Base-by-base conservation (phyloP, 1,140 invertebrate species). In the Penaeus indicus region DNA sequence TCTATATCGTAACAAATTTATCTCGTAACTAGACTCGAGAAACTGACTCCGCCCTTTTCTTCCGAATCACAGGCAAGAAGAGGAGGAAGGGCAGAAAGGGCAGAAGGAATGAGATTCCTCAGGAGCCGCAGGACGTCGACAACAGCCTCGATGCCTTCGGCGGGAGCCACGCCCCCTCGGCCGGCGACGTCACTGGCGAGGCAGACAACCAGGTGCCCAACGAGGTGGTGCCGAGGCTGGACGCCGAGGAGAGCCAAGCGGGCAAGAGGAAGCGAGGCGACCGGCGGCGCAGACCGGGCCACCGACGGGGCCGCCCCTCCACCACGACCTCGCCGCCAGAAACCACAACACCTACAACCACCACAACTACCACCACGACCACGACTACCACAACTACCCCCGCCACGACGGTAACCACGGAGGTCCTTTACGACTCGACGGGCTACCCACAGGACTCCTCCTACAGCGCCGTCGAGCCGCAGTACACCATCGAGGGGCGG, bases 401-500 rank as follows among this genome's bases (percentile, higher is more conserved):
- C 21, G 25, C 80, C 1, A 64, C 87, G 21, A 78, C 38, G 10
- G 72, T 62, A 1, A 84, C 81, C 10, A 84, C 80, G 8, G 82
- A 83, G 16, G 69, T 63, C 38, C 61, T 77, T 1, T 32, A 64
- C 1, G 72, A 78, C 18, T 64, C 72, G 0, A 78, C 72, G 0
- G 81, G 81, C 27, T 78, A 88, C 27, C 87, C 87, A 0, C 82
- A 84, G 60, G 75, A 83, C n/a, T 84, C 87, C 19, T 54, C 62
- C 22, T 84, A 84, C 32, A 79, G 60, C 38, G 54, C 81, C 38
- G 25, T 78, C 19, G 87, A 88, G 69, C 72, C 81, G 18, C 87
- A 77, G 38, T 88, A 88, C 25, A 88, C 87, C 32, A 77, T 88
- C n/a, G 81, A 83, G 11, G 87, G 87, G 25, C 38, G 25, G 1